phyloP scores from a whole-genome alignment of 2,797 vertebrate genomes.

The Amniataba percoides region DNA sequence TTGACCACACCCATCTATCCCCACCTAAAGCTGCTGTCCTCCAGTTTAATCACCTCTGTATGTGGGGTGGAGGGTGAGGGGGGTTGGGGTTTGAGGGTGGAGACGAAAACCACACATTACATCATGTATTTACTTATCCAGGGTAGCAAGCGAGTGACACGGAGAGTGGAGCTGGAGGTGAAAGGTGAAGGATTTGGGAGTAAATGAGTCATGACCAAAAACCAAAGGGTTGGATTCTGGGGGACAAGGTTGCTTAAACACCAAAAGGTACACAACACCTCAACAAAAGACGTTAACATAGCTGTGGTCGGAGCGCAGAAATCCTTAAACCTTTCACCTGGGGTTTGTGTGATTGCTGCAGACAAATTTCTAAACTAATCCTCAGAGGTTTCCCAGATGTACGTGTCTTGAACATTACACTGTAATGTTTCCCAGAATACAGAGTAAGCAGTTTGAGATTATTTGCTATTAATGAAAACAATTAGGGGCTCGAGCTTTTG shows the following conservation, averaged over 20 bases:
- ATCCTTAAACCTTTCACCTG: constrained; percentile 56
- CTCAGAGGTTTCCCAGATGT: constrained; percentile 76
- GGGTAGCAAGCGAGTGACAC: constrained; percentile 71
- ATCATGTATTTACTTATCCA: constrained; percentile 83
- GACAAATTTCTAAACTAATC: constrained; percentile 74
- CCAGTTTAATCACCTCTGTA: constrained; percentile 70
- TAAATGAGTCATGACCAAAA: constrained; percentile 85
- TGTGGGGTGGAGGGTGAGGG: constrained; percentile 42
- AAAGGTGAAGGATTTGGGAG: constrained; percentile 84
- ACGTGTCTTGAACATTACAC: constrained; percentile 68
- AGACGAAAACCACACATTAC: constrained; percentile 78
- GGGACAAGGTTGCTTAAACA: constrained; percentile 74
- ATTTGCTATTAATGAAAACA: constrained; percentile 84
- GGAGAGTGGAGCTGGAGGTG: constrained; percentile 76
- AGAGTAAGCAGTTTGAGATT: constrained; percentile 76
- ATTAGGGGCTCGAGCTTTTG: constrained; percentile 79
- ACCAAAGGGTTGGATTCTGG: constrained; percentile 69
- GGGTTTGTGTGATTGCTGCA: constrained; percentile 59
- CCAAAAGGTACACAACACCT: constrained; percentile 60
- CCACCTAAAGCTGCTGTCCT: constrained; percentile 61
- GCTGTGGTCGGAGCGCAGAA: constrained; percentile 38
- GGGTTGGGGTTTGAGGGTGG: constrained; percentile 40
- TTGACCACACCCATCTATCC: constrained; percentile 61
- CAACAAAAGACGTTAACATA: constrained; percentile 33
- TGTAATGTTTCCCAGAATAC: constrained; percentile 77